phyloP scores from a whole-genome alignment of 2,797 vertebrate species.

The Micrastur ruficollis region DNA sequence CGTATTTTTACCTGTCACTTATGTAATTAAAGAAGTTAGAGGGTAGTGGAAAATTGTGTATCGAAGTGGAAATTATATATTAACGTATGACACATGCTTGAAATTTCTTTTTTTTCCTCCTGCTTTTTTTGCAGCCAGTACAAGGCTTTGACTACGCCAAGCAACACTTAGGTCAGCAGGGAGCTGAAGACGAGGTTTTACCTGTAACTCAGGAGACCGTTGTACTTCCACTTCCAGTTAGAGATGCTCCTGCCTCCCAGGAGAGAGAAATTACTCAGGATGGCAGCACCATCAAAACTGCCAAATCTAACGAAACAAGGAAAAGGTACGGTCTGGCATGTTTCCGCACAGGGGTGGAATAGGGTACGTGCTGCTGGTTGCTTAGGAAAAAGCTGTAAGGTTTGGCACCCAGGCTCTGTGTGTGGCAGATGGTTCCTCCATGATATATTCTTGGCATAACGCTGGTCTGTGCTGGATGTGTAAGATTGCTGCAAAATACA shows the following conservation, averaged over 20 bases:
- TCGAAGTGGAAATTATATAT: neutral
- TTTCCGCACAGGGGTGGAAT: neutral
- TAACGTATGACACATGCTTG: neutral
- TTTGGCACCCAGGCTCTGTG: neutral
- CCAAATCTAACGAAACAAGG: constrained; percentile 83
- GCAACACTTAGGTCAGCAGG: constrained; percentile 95
- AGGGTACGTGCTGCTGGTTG: neutral
- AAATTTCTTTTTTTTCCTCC: neutral
- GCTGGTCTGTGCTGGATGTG: neutral
- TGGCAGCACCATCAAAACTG: constrained; percentile 88
- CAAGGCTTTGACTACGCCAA: constrained; percentile 99
- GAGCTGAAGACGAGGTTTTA: constrained; percentile 89
- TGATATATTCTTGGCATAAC: neutral
- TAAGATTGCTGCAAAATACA: neutral
- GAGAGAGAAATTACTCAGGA: constrained; percentile 87
- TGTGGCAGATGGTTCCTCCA: neutral
- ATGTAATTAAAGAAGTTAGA: neutral
- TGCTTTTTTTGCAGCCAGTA: constrained; percentile 82
- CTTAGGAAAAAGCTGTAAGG: neutral
- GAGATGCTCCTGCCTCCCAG: constrained; percentile 85
- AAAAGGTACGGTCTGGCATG: constrained; percentile 83
- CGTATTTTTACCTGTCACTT: neutral
- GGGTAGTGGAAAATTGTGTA: neutral
- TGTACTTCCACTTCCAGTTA: constrained; percentile 86
- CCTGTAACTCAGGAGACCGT: constrained; percentile 92